A percentile compares a stretch with the other conserved stretches of the same genome.
phyloP scores from a whole-genome alignment of 2,797 vertebrate species.

The Cyprinodon diabolis region DNA sequence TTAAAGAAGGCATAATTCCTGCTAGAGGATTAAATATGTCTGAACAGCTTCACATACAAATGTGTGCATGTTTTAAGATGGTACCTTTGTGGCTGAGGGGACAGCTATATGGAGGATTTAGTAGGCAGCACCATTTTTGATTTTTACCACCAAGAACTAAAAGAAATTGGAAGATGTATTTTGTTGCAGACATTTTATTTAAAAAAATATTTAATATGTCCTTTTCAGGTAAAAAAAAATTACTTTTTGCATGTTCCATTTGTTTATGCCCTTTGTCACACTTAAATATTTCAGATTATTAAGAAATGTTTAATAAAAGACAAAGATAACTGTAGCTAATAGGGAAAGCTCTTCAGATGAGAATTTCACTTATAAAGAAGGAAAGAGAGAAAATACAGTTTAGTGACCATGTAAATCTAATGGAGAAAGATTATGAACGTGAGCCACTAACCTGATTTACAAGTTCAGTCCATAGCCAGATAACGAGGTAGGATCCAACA shows the following conservation, averaged over 20 bases:
- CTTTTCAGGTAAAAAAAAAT: background rate
- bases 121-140: background rate
- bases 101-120: background rate
- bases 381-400: background rate
- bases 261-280: no score
- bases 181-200: background rate
- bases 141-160: background rate
- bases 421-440: no score
- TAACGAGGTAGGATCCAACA: no score
- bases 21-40: conserved; percentile 6
- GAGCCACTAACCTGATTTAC: no score
- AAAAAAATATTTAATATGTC: background rate
- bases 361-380: background rate
- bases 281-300: no score
- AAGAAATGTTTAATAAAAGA: no score
- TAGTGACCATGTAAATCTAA: no score
- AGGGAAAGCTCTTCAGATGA: background rate
- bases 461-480: no score
- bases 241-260: background rate
- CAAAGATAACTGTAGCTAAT: no score
- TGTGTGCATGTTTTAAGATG: background rate
- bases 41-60: conserved; percentile 28
- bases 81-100: background rate
- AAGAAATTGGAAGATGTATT: background rate
- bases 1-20: conserved; percentile 27